phyloP scores from a whole-genome alignment of 2,113 vertebrate species.

The Atherinomorus stipes region DNA sequence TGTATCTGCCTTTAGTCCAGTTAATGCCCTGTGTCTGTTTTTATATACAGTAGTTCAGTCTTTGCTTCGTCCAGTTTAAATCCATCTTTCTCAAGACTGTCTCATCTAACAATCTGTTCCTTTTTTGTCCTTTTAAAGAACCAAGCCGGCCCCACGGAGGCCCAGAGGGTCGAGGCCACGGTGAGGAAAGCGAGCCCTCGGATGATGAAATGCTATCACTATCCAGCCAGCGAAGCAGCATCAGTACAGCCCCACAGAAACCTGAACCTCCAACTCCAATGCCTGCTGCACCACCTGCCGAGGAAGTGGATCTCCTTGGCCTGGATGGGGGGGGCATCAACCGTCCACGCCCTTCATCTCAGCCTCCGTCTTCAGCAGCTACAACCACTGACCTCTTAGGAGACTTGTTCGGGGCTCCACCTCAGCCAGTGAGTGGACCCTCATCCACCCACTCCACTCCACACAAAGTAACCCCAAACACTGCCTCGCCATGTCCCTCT shows the following conservation, averaged over 20 bases:
- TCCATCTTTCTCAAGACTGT: not conserved
- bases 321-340: slow-evolving; percentile 85
- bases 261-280: slow-evolving; percentile 77
- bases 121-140: slow-evolving; percentile 65
- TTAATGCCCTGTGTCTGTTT: slow-evolving; percentile 10
- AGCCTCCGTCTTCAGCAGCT: slow-evolving; percentile 84
- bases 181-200: slow-evolving; percentile 96
- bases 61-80: not conserved
- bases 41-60: slow-evolving; percentile 2
- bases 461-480: slow-evolving; percentile 83
- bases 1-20: not conserved
- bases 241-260: slow-evolving; percentile 83
- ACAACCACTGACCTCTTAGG: slow-evolving; percentile 92
- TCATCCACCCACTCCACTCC: slow-evolving; percentile 93
- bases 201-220: slow-evolving; percentile 98
- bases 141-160: slow-evolving; percentile 83
- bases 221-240: slow-evolving; percentile 91
- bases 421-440: slow-evolving; percentile 81
- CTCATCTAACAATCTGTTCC: not conserved
- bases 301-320: slow-evolving; percentile 94
- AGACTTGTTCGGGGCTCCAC: slow-evolving; percentile 89
- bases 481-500: slow-evolving; percentile 88
- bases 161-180: slow-evolving; percentile 87
- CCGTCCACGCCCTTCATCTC: slow-evolving; percentile 78
- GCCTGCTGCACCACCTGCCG: slow-evolving; percentile 67